Conservation (phyloP, 1,140 invertebrate species). For the Cotesia chilonis region DNA sequence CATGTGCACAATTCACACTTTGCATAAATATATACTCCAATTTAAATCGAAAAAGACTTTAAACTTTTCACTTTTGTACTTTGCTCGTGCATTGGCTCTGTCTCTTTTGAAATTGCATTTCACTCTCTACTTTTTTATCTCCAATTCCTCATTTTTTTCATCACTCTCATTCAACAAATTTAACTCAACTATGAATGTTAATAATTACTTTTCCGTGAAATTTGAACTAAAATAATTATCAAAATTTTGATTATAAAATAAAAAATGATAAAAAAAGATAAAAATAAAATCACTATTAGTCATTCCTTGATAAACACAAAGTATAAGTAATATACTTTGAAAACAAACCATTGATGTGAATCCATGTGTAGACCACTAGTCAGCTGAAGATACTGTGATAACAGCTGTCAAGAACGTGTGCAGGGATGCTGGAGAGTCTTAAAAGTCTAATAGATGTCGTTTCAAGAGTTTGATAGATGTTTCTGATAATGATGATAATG, state of each 20-base stretch:
- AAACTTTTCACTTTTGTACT: slow-evolving; percentile 1
- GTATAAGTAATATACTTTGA: background rate
- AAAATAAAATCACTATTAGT: too few species aligned
- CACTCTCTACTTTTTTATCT: background rate
- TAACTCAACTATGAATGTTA: too few species aligned
- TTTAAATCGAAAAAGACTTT: background rate
- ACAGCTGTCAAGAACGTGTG: slow-evolving; percentile 15
- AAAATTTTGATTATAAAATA: too few species aligned
- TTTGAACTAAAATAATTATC: too few species aligned
- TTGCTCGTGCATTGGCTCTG: too few species aligned
- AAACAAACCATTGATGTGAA: slow-evolving; percentile 5
- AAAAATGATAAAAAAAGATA: too few species aligned
- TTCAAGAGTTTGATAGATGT: background rate
- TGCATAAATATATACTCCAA: slow-evolving; percentile 3
- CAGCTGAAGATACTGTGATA: slow-evolving; percentile 16
- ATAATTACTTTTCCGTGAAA: too few species aligned
- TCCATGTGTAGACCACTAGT: background rate
- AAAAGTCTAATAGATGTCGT: background rate
- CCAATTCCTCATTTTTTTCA: background rate
- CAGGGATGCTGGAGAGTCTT: too few species aligned
- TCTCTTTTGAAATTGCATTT: background rate
- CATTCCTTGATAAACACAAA: background rate
- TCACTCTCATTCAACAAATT: too few species aligned
- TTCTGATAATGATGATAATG: background rate
- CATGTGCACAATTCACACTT: slow-evolving; percentile 12